Percentiles rank a stretch among this genome's conserved stretches.
phyloP scores from a whole-genome alignment of 2,888 invertebrate genomes.

The Coenonympha glycerion region DNA sequence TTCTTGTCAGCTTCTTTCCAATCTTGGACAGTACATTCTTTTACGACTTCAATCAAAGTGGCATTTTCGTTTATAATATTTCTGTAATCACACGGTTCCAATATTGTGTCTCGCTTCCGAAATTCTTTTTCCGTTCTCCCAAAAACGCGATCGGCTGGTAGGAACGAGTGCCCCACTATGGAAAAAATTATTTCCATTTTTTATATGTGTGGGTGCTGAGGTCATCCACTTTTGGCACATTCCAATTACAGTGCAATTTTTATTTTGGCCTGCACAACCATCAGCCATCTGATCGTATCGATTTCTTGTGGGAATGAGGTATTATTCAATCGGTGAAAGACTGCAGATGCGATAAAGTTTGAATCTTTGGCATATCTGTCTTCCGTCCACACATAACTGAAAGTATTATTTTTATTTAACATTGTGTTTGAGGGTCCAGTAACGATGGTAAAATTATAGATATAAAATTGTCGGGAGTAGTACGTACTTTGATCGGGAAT shows the following conservation, averaged over 20 bases:
- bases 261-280: constrained; percentile 4
- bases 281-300: constrained; percentile 6
- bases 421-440: constrained; percentile 8
- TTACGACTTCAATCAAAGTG: too few species aligned
- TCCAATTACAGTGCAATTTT: constrained; percentile 7
- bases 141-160: too few species aligned
- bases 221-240: constrained; percentile 2
- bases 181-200: too few species aligned
- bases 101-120: too few species aligned
- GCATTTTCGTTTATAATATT: too few species aligned
- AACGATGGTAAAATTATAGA: constrained; percentile 3
- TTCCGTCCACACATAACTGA: constrained; percentile 5
- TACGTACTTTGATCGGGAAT: background rate
- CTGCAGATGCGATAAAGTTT: constrained; percentile 7
- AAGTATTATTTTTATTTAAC: constrained; percentile 7
- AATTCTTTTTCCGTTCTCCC: too few species aligned
- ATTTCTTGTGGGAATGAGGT: constrained; percentile 5
- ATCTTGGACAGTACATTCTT: too few species aligned
- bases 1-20: too few species aligned
- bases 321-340: constrained; percentile 7
- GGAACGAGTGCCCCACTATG: too few species aligned
- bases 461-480: constrained; percentile 1
- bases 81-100: too few species aligned
- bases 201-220: too few species aligned
- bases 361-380: constrained; percentile 3